phyloP scores from a whole-genome alignment of 2,888 invertebrate genomes.

The Lepidocyrtinus sp. region DNA sequence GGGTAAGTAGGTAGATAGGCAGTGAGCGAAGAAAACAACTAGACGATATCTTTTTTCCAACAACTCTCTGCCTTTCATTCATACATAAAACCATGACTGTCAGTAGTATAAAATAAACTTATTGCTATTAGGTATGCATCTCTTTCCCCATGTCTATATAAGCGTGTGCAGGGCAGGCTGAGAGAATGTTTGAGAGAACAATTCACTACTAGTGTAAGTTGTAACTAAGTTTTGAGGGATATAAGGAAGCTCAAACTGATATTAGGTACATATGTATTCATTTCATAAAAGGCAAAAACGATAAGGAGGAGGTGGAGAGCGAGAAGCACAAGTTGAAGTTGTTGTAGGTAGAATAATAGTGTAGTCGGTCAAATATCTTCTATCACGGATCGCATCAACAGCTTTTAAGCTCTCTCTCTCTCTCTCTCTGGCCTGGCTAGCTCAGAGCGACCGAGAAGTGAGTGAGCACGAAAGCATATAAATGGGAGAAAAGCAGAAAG shows the following conservation, averaged over 20 bases:
- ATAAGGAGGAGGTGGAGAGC: constrained; percentile 38
- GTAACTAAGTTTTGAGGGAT: neutral
- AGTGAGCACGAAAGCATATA: neutral
- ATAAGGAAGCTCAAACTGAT: neutral
- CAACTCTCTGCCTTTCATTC: constrained; percentile 41
- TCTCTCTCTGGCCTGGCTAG: too few species aligned
- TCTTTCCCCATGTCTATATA: constrained; percentile 9
- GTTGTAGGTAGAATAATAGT: constrained; percentile 50
- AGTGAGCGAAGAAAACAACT: constrained; percentile 11
- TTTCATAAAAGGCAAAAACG: constrained; percentile 37
- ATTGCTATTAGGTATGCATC: constrained; percentile 6
- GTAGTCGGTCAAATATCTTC: constrained; percentile 54
- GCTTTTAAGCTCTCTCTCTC: neutral
- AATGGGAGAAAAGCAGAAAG: neutral
- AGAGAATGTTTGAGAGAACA: constrained; percentile 25
- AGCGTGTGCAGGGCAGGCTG: constrained; percentile 13
- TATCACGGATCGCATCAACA: constrained; percentile 52
- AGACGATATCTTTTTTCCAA: constrained; percentile 41
- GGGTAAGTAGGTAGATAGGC: neutral
- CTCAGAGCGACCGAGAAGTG: neutral
- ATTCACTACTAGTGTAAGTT: constrained; percentile 14
- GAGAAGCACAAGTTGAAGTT: constrained; percentile 50
- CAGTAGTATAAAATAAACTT: constrained; percentile 21
- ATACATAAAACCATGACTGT: constrained; percentile 48
- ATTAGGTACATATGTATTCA: constrained; percentile 21